Evolutionary conservation across 92 coral and sea anemone species (phyloP).

Genomic region (Epizoanthus stellaris): DNA sequence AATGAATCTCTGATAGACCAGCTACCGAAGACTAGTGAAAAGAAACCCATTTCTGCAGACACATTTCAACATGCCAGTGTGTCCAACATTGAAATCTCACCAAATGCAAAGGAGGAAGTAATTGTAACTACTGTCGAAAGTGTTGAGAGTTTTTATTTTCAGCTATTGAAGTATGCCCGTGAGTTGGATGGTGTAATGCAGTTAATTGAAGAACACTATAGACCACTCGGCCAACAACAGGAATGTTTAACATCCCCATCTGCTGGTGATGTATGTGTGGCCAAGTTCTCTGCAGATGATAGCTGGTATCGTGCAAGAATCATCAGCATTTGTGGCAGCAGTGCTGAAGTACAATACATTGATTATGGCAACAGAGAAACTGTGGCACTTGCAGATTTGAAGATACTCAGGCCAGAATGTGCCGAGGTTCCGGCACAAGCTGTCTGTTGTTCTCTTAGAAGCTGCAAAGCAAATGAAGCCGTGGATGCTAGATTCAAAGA

Average conservation of each 20-base stretch:
- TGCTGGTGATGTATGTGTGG: slow-evolving; percentile 74
- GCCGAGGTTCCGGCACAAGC: slow-evolving; percentile 77
- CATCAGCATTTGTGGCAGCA: slow-evolving; percentile 51
- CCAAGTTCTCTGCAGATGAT: slow-evolving; percentile 83
- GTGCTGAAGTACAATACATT: slow-evolving; percentile 68
- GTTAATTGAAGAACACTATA: slow-evolving; percentile 69
- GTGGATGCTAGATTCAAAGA: slow-evolving; percentile 51
- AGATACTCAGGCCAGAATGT: slow-evolving; percentile 73
- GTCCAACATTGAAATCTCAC: slow-evolving; percentile 46
- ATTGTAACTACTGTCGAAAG: slow-evolving; percentile 66
- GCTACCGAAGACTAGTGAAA: slow-evolving; percentile 36
- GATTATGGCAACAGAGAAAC: slow-evolving; percentile 94
- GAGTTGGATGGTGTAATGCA: slow-evolving; percentile 79
- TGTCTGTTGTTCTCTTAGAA: slow-evolving; percentile 56
- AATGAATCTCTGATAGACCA: slow-evolving; percentile 48
- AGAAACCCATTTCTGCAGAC: slow-evolving; percentile 9
- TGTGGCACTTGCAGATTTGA: slow-evolving; percentile 66
- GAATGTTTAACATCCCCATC: slow-evolving; percentile 67
- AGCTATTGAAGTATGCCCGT: slow-evolving; percentile 62
- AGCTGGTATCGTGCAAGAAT: slow-evolving; percentile 94
- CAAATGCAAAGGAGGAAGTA: slow-evolving; percentile 71
- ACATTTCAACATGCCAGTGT: slow-evolving; percentile 20
- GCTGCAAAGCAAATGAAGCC: slow-evolving; percentile 17
- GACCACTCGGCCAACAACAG: slow-evolving; percentile 61
- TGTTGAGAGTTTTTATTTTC: slow-evolving; percentile 75